phyloP scores from a whole-genome alignment of 2,797 vertebrate species.

The Enteromius argenteus region DNA sequence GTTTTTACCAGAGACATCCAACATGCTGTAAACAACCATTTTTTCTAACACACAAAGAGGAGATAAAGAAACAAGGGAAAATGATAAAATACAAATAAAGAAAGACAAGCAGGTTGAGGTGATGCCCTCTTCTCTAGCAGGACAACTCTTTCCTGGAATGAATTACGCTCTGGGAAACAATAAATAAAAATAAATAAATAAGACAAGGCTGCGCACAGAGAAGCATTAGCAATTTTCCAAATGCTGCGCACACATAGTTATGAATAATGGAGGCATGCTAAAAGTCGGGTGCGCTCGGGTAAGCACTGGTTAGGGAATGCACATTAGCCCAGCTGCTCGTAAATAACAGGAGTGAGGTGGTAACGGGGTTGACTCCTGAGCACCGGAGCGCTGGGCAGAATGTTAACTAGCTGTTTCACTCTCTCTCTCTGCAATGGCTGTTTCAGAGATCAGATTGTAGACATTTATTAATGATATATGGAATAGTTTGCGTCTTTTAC shows the following conservation, averaged over 20 bases:
- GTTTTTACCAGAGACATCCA: slow-evolving; percentile 20
- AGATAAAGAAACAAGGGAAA: background rate
- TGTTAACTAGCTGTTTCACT: slow-evolving; percentile 65
- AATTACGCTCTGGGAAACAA: slow-evolving; percentile 62
- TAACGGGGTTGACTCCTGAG: slow-evolving; percentile 40
- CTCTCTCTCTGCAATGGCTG: slow-evolving; percentile 35
- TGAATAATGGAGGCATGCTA: slow-evolving; percentile 70
- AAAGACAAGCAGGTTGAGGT: slow-evolving; percentile 40
- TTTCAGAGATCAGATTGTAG: slow-evolving; percentile 53
- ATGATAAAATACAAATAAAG: background rate
- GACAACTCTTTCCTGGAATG: slow-evolving; percentile 58
- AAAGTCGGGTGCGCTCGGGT: slow-evolving; percentile 61
- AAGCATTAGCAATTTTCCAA: slow-evolving; percentile 70
- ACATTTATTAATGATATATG: slow-evolving; percentile 21
- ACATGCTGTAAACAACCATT: slow-evolving; percentile 34
- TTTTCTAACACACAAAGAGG: background rate
- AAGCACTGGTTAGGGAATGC: slow-evolving; percentile 69
- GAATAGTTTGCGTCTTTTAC: slow-evolving; percentile 2
- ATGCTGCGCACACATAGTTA: slow-evolving; percentile 66
- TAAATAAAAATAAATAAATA: slow-evolving; percentile 70
- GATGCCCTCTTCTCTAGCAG: slow-evolving; percentile 37
- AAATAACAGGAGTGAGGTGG: slow-evolving; percentile 60
- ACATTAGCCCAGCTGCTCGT: slow-evolving; percentile 68
- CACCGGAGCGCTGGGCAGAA: slow-evolving; percentile 51
- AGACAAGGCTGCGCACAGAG: slow-evolving; percentile 45